phyloP scores from a whole-genome alignment of 1,140 invertebrate genomes.

The Euwallacea similis region DNA sequence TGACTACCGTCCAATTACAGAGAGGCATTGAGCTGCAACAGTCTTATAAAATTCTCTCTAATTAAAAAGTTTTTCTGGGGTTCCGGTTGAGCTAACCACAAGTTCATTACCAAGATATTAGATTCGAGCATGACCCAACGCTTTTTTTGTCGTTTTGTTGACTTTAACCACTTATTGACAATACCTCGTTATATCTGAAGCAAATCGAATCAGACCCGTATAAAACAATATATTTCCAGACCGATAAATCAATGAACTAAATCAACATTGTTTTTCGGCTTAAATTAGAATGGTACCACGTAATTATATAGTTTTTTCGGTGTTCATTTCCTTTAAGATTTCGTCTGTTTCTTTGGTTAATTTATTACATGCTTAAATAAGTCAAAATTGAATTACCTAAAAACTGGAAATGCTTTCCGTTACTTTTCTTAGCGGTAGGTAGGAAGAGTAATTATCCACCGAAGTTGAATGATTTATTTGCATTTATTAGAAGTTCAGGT shows the following conservation, averaged over 20 bases:
- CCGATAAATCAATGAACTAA: constrained; percentile 49
- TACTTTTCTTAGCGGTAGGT: constrained; percentile 27
- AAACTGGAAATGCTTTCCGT: constrained; percentile 30
- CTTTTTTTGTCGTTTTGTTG: constrained; percentile 42
- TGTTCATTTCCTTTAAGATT: constrained; percentile 31
- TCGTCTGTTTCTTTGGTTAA: constrained; percentile 25
- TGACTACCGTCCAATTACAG: constrained; percentile 24
- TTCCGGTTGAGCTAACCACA: constrained; percentile 47
- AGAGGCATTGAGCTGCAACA: constrained; percentile 44
- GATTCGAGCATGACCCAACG: constrained; percentile 44
- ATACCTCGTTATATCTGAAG: constrained; percentile 48
- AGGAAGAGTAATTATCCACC: not conserved
- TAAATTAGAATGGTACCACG: constrained; percentile 32
- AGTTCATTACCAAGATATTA: constrained; percentile 50
- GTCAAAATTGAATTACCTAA: constrained; percentile 34
- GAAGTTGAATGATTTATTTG: not conserved
- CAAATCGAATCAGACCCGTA: constrained; percentile 47
- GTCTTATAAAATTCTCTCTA: constrained; percentile 46
- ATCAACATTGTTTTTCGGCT: constrained; percentile 42
- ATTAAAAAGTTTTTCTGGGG: constrained; percentile 50
- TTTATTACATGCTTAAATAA: constrained; percentile 33
- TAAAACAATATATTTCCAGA: constrained; percentile 49
- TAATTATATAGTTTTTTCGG: constrained; percentile 33
- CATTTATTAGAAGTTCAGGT: not conserved
- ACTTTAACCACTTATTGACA: constrained; percentile 47